Percentiles rank a stretch among this genome's conserved stretches.
Evolutionary conservation across 2,797 vertebrate genomes (phyloP).

Genomic region (Propithecus perrieri): DNA sequence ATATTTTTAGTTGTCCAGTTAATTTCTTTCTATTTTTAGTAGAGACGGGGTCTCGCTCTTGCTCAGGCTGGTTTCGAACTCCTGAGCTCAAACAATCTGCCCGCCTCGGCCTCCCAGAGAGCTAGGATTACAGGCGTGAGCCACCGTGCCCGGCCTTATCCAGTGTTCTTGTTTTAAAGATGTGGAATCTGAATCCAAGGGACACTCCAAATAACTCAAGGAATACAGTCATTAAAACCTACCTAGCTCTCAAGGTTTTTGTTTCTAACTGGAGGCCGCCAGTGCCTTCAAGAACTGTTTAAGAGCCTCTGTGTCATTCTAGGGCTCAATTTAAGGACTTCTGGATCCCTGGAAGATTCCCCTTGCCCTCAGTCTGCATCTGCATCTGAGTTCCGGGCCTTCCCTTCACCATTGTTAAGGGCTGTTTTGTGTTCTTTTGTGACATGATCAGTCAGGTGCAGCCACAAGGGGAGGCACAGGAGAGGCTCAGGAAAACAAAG

Average conservation of each 20-base stretch:
- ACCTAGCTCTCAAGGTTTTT: background rate
- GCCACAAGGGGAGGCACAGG: background rate
- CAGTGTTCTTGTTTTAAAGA: background rate
- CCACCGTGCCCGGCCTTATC: background rate
- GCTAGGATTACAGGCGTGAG: too few relatives aligned
- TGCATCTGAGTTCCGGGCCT: background rate
- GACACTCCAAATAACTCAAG: background rate
- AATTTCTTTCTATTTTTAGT: too few relatives aligned
- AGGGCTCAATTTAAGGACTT: background rate
- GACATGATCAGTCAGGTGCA: background rate
- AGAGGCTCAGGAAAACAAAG: background rate
- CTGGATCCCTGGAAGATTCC: background rate
- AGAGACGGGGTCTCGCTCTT: too few relatives aligned
- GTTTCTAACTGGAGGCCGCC: background rate
- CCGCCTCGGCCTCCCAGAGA: too few relatives aligned
- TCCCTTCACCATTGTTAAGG: background rate
- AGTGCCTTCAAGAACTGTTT: background rate
- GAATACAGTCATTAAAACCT: background rate
- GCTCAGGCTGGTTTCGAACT: too few relatives aligned
- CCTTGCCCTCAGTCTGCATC: background rate
- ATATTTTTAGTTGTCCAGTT: too few relatives aligned
- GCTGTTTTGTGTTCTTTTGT: background rate
- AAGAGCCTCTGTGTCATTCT: background rate
- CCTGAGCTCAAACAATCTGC: too few relatives aligned
- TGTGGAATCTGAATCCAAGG: background rate